Evolutionary conservation across 2,888 invertebrate genomes (phyloP).

Genomic region (Phytoseiulus persimilis): DNA sequence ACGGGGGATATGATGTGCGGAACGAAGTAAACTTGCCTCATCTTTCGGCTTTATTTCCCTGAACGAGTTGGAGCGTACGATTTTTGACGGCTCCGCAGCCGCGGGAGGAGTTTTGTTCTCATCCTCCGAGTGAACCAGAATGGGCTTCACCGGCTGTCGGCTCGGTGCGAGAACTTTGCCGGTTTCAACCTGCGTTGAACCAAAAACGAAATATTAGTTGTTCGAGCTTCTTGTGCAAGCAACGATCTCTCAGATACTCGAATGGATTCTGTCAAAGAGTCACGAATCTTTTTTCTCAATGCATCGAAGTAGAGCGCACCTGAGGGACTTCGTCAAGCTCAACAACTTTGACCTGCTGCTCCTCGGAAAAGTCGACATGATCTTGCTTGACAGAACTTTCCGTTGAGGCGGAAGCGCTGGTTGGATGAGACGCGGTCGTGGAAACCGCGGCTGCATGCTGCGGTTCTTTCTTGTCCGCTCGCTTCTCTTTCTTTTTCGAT

Average conservation of each 20-base stretch:
- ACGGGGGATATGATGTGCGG: no score
- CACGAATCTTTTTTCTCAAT: no score
- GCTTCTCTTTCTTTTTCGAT: background rate
- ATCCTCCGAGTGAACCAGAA: conserved; percentile 16
- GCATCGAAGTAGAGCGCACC: background rate
- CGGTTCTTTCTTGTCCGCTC: conserved; percentile 27
- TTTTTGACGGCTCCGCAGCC: background rate
- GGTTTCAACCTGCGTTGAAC: conserved; percentile 1
- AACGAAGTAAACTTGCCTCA: background rate
- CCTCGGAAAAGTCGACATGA: conserved; percentile 19
- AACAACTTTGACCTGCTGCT: background rate
- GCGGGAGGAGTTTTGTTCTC: background rate
- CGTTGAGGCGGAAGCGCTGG: background rate
- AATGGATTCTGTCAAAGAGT: background rate
- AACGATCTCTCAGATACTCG: background rate
- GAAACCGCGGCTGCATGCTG: background rate
- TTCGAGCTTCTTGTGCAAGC: no score
- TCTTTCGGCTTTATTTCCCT: conserved; percentile 16
- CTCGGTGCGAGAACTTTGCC: conserved; percentile 22
- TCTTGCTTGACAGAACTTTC: background rate
- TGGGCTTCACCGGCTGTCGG: conserved; percentile 25
- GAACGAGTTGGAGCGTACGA: conserved; percentile 20
- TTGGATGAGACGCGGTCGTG: background rate
- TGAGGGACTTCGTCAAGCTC: conserved; percentile 21
- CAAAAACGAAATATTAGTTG: background rate